Evolutionary conservation across 2,888 invertebrate species (phyloP), one percentile per base, ranked within the genome.

Genomic region (Heteromurus nitidus): DNA sequence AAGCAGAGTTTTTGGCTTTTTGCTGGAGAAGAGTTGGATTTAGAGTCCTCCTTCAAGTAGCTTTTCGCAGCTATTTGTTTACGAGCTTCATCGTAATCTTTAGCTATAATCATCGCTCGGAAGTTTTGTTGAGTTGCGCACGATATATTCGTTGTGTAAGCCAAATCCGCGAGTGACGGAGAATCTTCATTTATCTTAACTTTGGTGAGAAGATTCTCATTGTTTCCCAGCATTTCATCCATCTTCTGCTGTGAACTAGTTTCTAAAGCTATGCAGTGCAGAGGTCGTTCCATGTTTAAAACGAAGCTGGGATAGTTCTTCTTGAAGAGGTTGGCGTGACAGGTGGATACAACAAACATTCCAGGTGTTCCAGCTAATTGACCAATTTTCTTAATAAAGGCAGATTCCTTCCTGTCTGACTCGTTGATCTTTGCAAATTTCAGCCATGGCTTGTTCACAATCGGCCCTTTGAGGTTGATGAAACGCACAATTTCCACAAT

Each of bases 1-100:
- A 85, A 85, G 36, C 81, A 80, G 11, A 80, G 42, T 30, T 80
- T 80, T 13, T 62, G 18, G n/a, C n/a, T 47, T 83, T 73, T 9
- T 65, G 60, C 18, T 42, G 36, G 0, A 70, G 9, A 36, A 64
- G 70, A 68, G 9, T 44, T 31, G n/a, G 53, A 22, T 20, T 83
- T 31, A 2, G 80, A 26, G 9, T 58, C 58, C 47, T 44, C 68
- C 22, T 58, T 47, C 24, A 64, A 60, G 18, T 60, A 60, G 7
- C 30, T 31, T 60, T 60, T 60, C 1, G 60, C 2, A 1, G 60
- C 13, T 3, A 60, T 11, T 30, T n/a, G 60, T 18, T 60, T 60
- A 31, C 60, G 31, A 18, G 31, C 60, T 60, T 60, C 60, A 24
- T 3, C 7, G 18, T 18, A n/a, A 60, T 60, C 60, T 30, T 60